phyloP scores from a whole-genome alignment of 2,113 vertebrate species.

The Plecotus auritus region DNA sequence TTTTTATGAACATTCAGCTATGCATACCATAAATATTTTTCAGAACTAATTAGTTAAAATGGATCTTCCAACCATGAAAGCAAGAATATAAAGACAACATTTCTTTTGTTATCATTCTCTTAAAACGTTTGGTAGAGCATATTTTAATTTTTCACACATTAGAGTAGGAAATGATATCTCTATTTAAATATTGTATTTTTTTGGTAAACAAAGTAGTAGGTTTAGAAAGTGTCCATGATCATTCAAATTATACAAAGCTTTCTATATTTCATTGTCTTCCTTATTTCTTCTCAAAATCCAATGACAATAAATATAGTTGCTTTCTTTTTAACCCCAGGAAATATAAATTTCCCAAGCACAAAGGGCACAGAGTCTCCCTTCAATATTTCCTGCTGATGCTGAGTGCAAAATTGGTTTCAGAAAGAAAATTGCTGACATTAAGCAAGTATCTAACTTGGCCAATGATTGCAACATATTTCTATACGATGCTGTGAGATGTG shows the following conservation, averaged over 20 bases:
- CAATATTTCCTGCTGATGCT: background rate
- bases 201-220: background rate
- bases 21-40: background rate
- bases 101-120: background rate
- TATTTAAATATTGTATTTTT: background rate
- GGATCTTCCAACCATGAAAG: background rate
- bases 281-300: background rate
- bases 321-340: background rate
- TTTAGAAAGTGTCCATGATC: background rate
- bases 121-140: background rate
- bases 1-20: background rate
- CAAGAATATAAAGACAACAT: background rate
- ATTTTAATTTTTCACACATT: background rate
- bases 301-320: background rate
- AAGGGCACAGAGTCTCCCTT: background rate
- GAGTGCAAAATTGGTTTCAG: conserved; percentile 11
- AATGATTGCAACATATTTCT: conserved; percentile 29
- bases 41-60: background rate
- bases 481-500: background rate
- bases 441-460: background rate
- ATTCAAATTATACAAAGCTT: background rate
- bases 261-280: background rate
- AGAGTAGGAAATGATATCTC: background rate
- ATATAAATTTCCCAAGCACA: conserved; percentile 17
- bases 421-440: conserved; percentile 55